Evolutionary conservation across 2,888 invertebrate genomes (phyloP).

Genomic region (Thymelicus lineola): DNA sequence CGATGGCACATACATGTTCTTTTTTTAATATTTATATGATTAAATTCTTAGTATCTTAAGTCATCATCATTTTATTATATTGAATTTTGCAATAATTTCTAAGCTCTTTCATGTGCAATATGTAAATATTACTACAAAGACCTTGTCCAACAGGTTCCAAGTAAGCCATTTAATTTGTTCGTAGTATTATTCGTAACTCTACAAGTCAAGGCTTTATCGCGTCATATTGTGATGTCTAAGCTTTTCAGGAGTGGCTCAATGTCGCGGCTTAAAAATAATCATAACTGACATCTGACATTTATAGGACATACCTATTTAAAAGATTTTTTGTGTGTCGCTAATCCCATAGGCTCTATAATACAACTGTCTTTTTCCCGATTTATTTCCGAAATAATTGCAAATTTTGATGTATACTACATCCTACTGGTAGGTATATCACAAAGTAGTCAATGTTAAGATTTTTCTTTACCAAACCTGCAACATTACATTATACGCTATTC

Average conservation of each 20-base stretch:
- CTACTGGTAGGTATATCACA: no score
- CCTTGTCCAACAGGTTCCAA: constrained; percentile 42
- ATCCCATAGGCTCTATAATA: constrained; percentile 11
- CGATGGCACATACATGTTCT: no score
- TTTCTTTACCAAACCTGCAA: no score
- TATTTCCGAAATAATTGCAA: no score
- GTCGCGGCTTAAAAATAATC: constrained; percentile 43
- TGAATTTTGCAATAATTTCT: constrained; percentile 1
- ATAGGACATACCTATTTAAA: constrained; percentile 14
- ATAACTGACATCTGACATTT: constrained; percentile 42
- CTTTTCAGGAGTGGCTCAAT: constrained; percentile 38
- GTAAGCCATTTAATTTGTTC: constrained; percentile 42
- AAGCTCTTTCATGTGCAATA: constrained; percentile 15
- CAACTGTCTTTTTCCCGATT: no score
- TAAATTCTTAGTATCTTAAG: no score
- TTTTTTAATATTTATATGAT: no score
- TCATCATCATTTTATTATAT: not conserved
- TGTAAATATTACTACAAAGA: constrained; percentile 27
- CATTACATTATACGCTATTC: no score
- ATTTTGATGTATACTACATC: no score
- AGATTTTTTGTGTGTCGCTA: constrained; percentile 20
- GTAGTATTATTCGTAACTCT: constrained; percentile 35
- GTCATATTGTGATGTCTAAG: constrained; percentile 29
- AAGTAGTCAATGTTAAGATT: no score
- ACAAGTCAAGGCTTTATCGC: constrained; percentile 40